Conservation (phyloP, 2,888 invertebrate species). For the Xestia ashworthii region DNA sequence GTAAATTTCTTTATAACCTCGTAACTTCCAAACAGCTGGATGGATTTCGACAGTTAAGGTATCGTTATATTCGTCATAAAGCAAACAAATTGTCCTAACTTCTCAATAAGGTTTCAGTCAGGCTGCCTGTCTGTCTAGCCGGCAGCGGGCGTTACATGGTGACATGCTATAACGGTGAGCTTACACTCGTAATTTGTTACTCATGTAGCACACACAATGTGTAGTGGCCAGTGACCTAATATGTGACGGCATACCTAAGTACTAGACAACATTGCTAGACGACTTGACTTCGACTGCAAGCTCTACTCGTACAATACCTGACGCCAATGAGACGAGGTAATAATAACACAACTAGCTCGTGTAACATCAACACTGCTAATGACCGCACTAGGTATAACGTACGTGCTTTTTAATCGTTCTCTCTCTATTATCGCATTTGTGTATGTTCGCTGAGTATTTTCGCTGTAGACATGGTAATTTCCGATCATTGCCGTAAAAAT, state of each 20-base stretch:
- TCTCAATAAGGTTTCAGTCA: neutral
- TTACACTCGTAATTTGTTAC: constrained; percentile 15
- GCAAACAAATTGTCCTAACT: neutral
- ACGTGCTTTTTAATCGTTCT: constrained; percentile 10
- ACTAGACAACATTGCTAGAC: constrained; percentile 15
- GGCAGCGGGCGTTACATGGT: too few species aligned
- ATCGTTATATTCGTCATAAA: too few species aligned
- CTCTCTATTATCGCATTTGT: constrained; percentile 8
- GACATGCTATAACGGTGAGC: constrained; percentile 7
- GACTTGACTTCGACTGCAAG: constrained; percentile 10
- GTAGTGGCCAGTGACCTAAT: constrained; percentile 1
- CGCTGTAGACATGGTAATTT: constrained; percentile 10
- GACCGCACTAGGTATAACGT: neutral
- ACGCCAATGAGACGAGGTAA: constrained; percentile 8
- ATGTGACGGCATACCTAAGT: neutral
- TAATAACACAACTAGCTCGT: constrained; percentile 26
- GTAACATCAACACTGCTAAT: constrained; percentile 37
- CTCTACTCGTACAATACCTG: constrained; percentile 4
- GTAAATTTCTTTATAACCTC: too few species aligned
- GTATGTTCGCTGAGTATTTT: constrained; percentile 15
- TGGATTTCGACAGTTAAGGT: too few species aligned
- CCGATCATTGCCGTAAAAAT: constrained; percentile 27
- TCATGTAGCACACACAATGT: constrained; percentile 18
- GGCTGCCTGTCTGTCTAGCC: neutral
- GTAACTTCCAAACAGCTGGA: too few species aligned